A percentile compares a stretch with the other conserved stretches of the same genome.
phyloP scores from a whole-genome alignment of 2,888 invertebrate species.

The Azorinus chamasolen region DNA sequence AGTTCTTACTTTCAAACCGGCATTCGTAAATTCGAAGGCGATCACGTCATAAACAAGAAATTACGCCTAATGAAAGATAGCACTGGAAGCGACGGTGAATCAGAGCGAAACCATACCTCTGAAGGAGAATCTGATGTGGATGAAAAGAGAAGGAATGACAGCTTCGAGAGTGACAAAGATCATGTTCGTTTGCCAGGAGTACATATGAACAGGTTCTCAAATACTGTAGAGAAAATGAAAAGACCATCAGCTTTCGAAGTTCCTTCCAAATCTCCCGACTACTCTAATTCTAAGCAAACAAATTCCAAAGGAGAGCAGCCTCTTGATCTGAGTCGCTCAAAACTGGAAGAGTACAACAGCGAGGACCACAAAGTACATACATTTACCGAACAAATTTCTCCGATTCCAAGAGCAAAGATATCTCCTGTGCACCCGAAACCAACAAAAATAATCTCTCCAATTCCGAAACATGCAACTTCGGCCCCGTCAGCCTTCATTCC shows the following conservation, averaged over 20 bases:
- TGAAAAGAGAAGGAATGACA: conserved; percentile 45
- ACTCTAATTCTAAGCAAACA: background rate
- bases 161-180: conserved; percentile 38
- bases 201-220: background rate
- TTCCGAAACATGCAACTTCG: conserved; percentile 18
- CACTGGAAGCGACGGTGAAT: conserved; percentile 60
- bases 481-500: background rate
- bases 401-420: conserved; percentile 19
- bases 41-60: conserved; percentile 45
- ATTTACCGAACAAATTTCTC: conserved; percentile 4
- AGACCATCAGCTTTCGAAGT: conserved; percentile 67
- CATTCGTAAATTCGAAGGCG: conserved; percentile 29
- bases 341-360: conserved; percentile 87
- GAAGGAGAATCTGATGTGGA: conserved; percentile 57
- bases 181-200: background rate
- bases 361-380: conserved; percentile 30
- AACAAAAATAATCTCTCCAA: conserved; percentile 40
- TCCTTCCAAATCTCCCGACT: conserved; percentile 41
- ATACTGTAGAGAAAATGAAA: conserved; percentile 13
- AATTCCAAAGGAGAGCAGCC: conserved; percentile 87
- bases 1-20: conserved; percentile 1
- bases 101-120: conserved; percentile 60
- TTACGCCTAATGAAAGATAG: conserved; percentile 47
- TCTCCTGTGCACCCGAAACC: conserved; percentile 55
- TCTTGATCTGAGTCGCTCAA: conserved; percentile 91